Percentiles rank a stretch among this genome's conserved stretches.
Evolutionary conservation across 2,113 vertebrate species (phyloP).

Genomic region (Scalopus aquaticus): DNA sequence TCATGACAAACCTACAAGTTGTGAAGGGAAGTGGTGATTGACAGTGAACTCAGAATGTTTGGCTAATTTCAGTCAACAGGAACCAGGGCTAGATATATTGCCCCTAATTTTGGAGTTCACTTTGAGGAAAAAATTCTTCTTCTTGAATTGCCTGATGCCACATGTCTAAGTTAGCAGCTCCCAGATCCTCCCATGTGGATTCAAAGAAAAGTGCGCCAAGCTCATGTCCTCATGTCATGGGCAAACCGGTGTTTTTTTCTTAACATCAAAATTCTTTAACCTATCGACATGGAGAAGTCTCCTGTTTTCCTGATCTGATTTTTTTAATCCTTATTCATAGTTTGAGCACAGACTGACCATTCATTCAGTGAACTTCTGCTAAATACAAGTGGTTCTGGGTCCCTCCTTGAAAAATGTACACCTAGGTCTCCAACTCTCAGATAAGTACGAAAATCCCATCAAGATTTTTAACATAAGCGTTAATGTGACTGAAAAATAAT

Average conservation of each 20-base stretch:
- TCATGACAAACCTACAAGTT: neutral
- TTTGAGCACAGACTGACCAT: slow-evolving; percentile 51
- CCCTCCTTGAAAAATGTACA: slow-evolving; percentile 23
- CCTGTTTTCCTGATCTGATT: slow-evolving; percentile 55
- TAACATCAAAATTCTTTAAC: neutral
- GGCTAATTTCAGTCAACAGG: slow-evolving; percentile 48
- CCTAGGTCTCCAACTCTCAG: neutral
- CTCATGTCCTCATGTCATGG: neutral
- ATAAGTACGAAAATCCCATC: slow-evolving; percentile 46
- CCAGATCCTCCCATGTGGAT: too few relatives aligned
- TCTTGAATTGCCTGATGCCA: neutral
- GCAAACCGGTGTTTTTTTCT: neutral
- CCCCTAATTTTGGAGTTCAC: slow-evolving; percentile 49
- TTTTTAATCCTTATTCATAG: slow-evolving; percentile 57
- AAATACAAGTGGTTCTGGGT: slow-evolving; percentile 70
- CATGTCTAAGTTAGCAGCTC: neutral
- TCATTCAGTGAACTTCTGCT: slow-evolving; percentile 80
- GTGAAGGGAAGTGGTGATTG: neutral
- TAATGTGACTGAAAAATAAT: slow-evolving; percentile 69
- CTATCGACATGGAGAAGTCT: neutral
- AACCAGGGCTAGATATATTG: neutral
- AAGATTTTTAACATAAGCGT: slow-evolving; percentile 55
- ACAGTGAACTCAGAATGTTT: slow-evolving; percentile 23
- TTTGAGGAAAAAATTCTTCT: slow-evolving; percentile 41
- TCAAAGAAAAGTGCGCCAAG: neutral